Base-by-base conservation (phyloP, 2,113 vertebrate genomes). In the Cheirogaleus medius region DNA sequence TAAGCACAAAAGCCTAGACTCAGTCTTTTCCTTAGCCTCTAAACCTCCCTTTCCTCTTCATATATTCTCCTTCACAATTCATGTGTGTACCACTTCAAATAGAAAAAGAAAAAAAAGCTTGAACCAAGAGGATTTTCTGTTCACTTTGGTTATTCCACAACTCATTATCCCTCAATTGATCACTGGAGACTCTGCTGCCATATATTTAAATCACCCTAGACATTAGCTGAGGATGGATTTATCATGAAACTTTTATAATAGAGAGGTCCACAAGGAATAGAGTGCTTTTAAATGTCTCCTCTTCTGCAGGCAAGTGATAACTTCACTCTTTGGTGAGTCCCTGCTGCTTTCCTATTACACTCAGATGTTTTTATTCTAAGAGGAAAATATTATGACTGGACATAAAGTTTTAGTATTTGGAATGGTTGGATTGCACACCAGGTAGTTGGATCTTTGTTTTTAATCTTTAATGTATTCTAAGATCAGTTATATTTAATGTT, bases 31-130 rank as follows among this genome's bases (percentile, higher is more conserved):
- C 58, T 44, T 44, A 20, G 64, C 13, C 52, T 87, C 63, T 68
- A 49, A 44, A 18, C 27, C 17, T 81, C 15, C 14, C 5, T 87
- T 88, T 73, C 27, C 44, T 77, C 56, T 44, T 91, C 13, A 13
- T 44, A 27, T 64, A 0, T 80, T 89, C 90, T 87, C 39, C 29
- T 37, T 85, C 73, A 77, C 42, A 34, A 66, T 18, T 4, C 32
- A 91, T 18, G 34, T 44, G 49, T 68, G 64, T 32, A 81, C 73
- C 39, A 4, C 58, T 94, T 92, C 39, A 78, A 78, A 93, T 69
- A 60, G 77, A 94, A 47, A 49, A 23, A 2, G 34, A 97, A 97
- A 86, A n/a, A 98, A 96, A 95, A 97, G 93, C 54, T 95, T 88
- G 89, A 29, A 76, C 56, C 21, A 15, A 78, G 32, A 87, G 27